A percentile compares a stretch with the other conserved stretches of the same genome.
Evolutionary conservation across 2,888 invertebrate genomes (phyloP).

Genomic region (Periphyllus acericola): DNA sequence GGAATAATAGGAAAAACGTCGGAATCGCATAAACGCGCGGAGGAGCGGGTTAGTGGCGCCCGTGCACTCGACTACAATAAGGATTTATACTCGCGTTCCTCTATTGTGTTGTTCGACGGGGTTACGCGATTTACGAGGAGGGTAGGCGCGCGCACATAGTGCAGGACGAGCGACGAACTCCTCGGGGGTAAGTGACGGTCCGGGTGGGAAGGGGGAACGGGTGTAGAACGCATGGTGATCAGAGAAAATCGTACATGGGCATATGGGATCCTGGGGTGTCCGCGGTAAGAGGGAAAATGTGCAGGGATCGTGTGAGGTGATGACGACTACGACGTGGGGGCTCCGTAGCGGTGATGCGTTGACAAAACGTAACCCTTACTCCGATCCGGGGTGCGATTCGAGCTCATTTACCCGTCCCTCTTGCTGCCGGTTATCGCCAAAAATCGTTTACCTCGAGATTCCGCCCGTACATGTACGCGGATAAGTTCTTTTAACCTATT

Average conservation of each 20-base stretch:
- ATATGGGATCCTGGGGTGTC: background rate
- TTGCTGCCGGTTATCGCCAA: no score
- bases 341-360: no score
- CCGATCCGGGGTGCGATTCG: no score
- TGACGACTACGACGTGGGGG: background rate
- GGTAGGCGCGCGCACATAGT: background rate
- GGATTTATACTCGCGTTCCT: background rate
- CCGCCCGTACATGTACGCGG: background rate
- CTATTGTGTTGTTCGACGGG: background rate
- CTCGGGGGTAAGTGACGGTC: background rate
- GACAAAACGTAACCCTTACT: no score
- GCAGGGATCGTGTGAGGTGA: background rate
- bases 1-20: background rate
- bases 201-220: background rate
- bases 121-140: background rate
- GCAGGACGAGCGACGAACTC: background rate
- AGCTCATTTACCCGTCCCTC: no score
- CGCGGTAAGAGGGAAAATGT: background rate
- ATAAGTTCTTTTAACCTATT: no score
- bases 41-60: background rate
- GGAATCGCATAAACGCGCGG: background rate
- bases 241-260: conserved; percentile 6
- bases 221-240: background rate
- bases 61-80: background rate
- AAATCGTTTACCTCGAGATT: no score